Evolutionary conservation across 2,797 vertebrate species (phyloP).

Genomic region (Eupleurogrammus muticus): DNA sequence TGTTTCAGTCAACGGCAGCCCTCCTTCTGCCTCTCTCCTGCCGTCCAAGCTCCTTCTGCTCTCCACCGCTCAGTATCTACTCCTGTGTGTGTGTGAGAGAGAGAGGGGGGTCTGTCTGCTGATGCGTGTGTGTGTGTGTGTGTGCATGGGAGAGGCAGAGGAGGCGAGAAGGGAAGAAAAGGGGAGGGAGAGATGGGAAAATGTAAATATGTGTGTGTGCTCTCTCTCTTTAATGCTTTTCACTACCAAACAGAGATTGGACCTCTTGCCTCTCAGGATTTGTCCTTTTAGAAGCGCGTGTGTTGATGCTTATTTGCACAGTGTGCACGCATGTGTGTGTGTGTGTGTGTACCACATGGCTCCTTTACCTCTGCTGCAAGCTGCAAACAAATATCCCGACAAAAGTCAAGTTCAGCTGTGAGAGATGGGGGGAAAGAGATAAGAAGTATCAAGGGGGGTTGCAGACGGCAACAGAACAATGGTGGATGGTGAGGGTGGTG

Average conservation of each 20-base stretch:
- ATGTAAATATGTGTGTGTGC: conserved; percentile 63
- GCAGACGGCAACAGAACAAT: conserved; percentile 36
- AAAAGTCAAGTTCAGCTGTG: conserved; percentile 49
- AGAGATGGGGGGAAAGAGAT: conserved; percentile 21
- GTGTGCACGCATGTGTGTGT: conserved; percentile 9
- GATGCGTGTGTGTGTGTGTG: conserved; percentile 6
- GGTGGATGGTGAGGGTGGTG: conserved; percentile 44
- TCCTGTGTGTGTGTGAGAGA: too few relatives aligned
- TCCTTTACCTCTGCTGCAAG: conserved; percentile 51
- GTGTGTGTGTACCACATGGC: conserved; percentile 48
- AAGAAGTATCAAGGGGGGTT: conserved; percentile 8
- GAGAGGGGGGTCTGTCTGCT: conserved; percentile 60
- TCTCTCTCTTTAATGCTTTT: conserved; percentile 55
- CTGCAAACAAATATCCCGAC: conserved; percentile 40
- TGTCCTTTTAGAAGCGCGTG: conserved; percentile 52
- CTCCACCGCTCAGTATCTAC: conserved; percentile 71
- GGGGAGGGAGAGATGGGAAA: conserved; percentile 47
- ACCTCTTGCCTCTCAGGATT: conserved; percentile 66
- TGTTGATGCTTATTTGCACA: conserved; percentile 43
- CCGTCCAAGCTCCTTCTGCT: conserved; percentile 76
- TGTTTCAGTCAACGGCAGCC: conserved; percentile 74
- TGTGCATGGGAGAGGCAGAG: conserved; percentile 39
- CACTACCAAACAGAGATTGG: conserved; percentile 56
- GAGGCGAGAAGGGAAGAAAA: conserved; percentile 27
- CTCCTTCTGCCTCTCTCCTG: conserved; percentile 66